Conservation (phyloP, 2,797 vertebrate genomes). For the Girardinus metallicus region DNA sequence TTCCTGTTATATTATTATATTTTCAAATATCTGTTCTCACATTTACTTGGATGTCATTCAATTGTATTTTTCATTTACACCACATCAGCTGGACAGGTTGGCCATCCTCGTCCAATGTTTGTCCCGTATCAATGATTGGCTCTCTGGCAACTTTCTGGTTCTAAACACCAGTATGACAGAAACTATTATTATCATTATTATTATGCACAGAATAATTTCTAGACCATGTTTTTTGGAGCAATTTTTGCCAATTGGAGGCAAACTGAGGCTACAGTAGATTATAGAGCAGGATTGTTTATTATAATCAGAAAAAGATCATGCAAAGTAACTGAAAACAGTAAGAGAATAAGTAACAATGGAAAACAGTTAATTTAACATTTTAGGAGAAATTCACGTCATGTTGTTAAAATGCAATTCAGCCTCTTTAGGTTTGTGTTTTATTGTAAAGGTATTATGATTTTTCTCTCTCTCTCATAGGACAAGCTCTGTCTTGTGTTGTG, state of each 20-base stretch:
- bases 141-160: too few species aligned
- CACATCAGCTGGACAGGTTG: too few species aligned
- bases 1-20: too few species aligned
- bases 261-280: not conserved
- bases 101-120: too few species aligned
- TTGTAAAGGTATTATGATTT: not conserved
- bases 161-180: too few species aligned
- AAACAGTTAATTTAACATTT: not conserved
- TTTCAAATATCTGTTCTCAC: too few species aligned
- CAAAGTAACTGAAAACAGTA: not conserved
- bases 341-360: too few species aligned
- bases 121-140: too few species aligned
- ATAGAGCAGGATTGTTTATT: not conserved
- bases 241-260: not conserved
- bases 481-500: constrained; percentile 29
- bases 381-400: not conserved
- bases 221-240: not conserved
- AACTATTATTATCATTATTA: too few species aligned
- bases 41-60: too few species aligned
- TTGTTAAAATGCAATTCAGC: not conserved
- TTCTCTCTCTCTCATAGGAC: not conserved
- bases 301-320: not conserved
- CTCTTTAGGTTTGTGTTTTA: not conserved
- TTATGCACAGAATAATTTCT: not conserved
- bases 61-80: too few species aligned